Evolutionary conservation across 2,888 invertebrate species (phyloP), one percentile per base, ranked within the genome.

Genomic region (Nemotelus nigrinus): DNA sequence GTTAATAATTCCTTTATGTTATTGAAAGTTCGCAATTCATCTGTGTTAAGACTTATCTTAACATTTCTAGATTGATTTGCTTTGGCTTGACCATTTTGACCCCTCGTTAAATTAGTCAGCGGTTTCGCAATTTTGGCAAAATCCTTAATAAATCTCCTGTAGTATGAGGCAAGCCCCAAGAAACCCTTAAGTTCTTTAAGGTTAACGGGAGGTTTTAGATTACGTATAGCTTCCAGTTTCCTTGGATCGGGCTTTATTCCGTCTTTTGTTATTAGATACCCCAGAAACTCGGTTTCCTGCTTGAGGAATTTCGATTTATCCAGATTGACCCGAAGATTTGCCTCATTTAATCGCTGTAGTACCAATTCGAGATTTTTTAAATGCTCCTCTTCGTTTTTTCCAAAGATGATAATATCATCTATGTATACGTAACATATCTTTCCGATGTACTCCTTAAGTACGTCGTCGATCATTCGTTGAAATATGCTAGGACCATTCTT

Each of bases 361-460:
- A 63, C 43, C 4, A 3, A 41, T 3, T 63, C 4, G 43, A 63
- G 39, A 43, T 63, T 63, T 39, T 41, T 3, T 43, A 63, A 43
- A n/a, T 63, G 63, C 3, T 41, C 63, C 4, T 63, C n/a, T 43
- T 3, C 63, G 6, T 5, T 41, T 64, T 75, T 53, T 0, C 58
- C 71, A 58, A 72, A 78, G 2, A 68, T 45, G 44, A 43, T 79
- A 47, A 64, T 64, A 47, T 77, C 77, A 44, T 79, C 79, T 0
- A 50, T 50, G 8, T 50, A 8, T 5, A 50, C 50, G 8, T 50
- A 6, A 8, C 50, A 50, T 50, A 5, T 50, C 8, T 50, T 50
- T 5, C 50, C 50, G 68, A 75, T 75, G 39, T 7, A 65, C 2
- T 84, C 85, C 50, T 81, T 70, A 7, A 86, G 75, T 0, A 86